Conservation (phyloP, 2,113 vertebrate species). For the Columba livia region DNA sequence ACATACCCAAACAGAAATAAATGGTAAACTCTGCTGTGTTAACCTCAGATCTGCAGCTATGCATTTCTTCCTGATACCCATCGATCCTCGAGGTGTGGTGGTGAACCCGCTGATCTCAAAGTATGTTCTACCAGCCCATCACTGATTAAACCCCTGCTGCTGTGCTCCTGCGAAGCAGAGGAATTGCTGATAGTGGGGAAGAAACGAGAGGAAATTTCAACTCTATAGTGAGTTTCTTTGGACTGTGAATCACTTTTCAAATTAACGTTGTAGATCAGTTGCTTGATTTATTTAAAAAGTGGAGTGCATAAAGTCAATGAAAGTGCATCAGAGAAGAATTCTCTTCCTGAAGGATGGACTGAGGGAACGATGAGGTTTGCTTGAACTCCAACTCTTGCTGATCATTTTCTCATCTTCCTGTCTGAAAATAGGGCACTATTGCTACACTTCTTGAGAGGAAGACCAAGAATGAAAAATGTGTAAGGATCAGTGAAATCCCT, state of each 20-base stretch:
- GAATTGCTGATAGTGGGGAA: neutral
- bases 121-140: neutral
- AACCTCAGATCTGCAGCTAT: neutral
- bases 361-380: neutral
- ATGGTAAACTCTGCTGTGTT: neutral
- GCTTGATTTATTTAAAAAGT: neutral
- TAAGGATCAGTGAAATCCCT: neutral
- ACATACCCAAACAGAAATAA: neutral
- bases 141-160: neutral
- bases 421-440: neutral
- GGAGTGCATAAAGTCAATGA: neutral
- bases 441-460: neutral
- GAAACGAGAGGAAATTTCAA: neutral
- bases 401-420: neutral
- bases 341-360: neutral
- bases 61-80: neutral
- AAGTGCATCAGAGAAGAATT: neutral
- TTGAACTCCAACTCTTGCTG: neutral
- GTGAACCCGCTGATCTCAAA: neutral
- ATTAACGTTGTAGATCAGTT: neutral
- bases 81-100: neutral
- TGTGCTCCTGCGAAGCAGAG: accelerated
- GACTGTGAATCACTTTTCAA: neutral
- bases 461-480: neutral
- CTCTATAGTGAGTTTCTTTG: neutral